Evolutionary conservation across 2,888 invertebrate genomes (phyloP), one percentile per base, ranked within the genome.

Genomic region (Digitonthophagus gazella): DNA sequence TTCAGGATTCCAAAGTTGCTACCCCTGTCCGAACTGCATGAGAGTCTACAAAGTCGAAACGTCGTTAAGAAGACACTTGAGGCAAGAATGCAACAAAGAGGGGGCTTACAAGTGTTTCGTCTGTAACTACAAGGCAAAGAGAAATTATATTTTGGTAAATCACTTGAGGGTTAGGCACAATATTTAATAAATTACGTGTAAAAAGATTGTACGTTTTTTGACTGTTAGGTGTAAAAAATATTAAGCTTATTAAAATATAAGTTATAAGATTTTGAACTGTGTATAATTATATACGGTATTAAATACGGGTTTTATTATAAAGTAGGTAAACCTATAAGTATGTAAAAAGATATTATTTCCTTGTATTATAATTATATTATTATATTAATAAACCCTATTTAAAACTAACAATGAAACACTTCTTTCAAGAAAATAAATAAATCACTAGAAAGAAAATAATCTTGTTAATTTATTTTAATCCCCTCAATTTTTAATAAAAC

Each of bases 41-140:
- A 68, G 68, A 44, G 66, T 88, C 71, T 93, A 92, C 85, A 88
- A 88, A 56, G 63, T 70, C 75, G 84, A 86, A 79, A 84, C 84
- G 80, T 85, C 85, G 80, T 84, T 89, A 61, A 85, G 86, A 78
- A 84, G 88, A 15, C 89, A 89, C 81, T 85, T 87, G 75, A 86
- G 88, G 81, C 88, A 86, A 78, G 91, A 89, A 85, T 91, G 88
- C 58, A 70, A 70, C 65, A 70, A 70, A 66, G 70, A 70, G 57
- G 68, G 68, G 20, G 63, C 68, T 15, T 70, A 70, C 64, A 67
- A 66, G 28, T 72, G 72, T 28, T 67, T 68, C 44, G 67, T 66
- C 15, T 72, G 72, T 67, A 67, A 67, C 54, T 71, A 72, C 64
- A 71, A 69, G 66, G 69, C 72, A 28, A 72, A 72, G 54, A 57